phyloP scores from a whole-genome alignment of 2,888 invertebrate genomes.

The Callosobruchus maculatus region DNA sequence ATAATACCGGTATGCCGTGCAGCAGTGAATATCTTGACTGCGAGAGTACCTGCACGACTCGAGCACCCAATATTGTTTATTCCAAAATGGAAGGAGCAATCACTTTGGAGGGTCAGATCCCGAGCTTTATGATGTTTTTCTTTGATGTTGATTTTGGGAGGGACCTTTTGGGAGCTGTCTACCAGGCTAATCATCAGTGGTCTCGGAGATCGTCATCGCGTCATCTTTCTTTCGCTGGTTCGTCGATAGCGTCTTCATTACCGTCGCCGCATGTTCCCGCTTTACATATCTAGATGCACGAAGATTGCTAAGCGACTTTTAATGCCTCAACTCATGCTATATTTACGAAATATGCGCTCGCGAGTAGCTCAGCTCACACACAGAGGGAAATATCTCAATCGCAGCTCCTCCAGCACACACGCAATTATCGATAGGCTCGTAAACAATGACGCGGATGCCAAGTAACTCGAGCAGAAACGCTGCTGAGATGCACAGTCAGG shows the following conservation, averaged over 20 bases:
- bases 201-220: background rate
- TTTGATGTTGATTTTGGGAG: too few species aligned
- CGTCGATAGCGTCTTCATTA: constrained; percentile 41
- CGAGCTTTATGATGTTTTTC: too few species aligned
- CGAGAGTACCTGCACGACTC: too few species aligned
- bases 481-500: constrained; percentile 10
- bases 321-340: constrained; percentile 47
- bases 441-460: constrained; percentile 40
- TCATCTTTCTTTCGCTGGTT: background rate
- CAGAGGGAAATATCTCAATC: constrained; percentile 45
- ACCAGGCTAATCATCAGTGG: background rate
- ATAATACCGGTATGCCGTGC: too few species aligned
- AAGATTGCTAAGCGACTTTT: constrained; percentile 48
- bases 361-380: constrained; percentile 22
- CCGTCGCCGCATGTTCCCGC: constrained; percentile 45
- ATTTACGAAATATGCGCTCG: constrained; percentile 43
- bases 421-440: constrained; percentile 44
- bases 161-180: background rate
- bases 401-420: constrained; percentile 40
- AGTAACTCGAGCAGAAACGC: constrained; percentile 37
- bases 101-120: too few species aligned
- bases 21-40: too few species aligned
- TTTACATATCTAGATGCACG: constrained; percentile 51
- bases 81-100: too few species aligned
- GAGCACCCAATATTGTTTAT: too few species aligned